A percentile compares a stretch with the other conserved stretches of the same genome.
Conservation (phyloP, 2,888 invertebrate genomes). For the Nephrocerus scutellatus region DNA sequence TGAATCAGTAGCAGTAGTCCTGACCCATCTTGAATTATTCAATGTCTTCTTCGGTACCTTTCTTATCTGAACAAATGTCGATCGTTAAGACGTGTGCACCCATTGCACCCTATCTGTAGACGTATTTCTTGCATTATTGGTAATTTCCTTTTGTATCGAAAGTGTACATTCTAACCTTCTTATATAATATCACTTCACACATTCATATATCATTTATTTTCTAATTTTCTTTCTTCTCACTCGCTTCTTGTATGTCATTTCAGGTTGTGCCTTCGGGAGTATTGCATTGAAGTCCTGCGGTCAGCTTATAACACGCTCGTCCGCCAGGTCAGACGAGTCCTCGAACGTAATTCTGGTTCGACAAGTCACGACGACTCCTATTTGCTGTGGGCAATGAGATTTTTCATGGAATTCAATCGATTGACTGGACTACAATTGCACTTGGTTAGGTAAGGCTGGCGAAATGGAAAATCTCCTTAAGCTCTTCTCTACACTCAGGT, state of each 20-base stretch:
- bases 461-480: no score
- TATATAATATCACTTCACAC: no score
- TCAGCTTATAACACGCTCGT: constrained; percentile 91
- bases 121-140: constrained; percentile 6
- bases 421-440: constrained; percentile 79
- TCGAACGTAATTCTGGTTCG: constrained; percentile 58
- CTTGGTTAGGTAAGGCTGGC: constrained; percentile 69
- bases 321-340: constrained; percentile 73
- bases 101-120: no score
- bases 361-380: constrained; percentile 87
- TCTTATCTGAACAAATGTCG: no score
- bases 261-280: constrained; percentile 84
- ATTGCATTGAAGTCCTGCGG: constrained; percentile 87
- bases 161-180: no score
- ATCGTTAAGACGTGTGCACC: no score
- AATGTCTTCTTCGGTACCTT: no score
- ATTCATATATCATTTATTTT: constrained; percentile 9
- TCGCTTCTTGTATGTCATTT: constrained; percentile 50
- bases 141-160: neutral
- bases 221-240: constrained; percentile 44
- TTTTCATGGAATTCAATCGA: constrained; percentile 97
- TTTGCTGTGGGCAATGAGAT: constrained; percentile 87
- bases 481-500: no score
- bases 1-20: no score
- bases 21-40: no score